A percentile compares a stretch with the other conserved stretches of the same genome.
These are phyloP conservation scores for Lymantria monacha DNA, from an alignment of 2,888 invertebrate species.

Conservation along the genomic window DNA sequence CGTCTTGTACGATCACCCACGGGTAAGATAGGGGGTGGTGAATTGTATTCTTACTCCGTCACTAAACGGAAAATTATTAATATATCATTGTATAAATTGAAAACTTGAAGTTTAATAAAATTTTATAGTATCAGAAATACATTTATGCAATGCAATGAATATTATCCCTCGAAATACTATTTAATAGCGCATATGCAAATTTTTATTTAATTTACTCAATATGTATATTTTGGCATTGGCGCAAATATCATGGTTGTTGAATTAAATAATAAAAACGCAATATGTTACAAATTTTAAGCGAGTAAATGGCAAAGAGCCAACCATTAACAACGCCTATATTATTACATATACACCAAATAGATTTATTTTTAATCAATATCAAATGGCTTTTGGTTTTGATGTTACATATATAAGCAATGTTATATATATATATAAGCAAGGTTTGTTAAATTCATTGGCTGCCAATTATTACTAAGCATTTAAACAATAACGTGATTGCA, in stretches of 20 bases:
- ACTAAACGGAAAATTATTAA: no score
- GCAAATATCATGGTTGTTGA: slow-evolving; percentile 66
- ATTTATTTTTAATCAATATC: no score
- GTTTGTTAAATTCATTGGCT: no score
- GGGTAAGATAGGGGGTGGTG: no score
- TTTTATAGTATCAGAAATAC: slow-evolving; percentile 12
- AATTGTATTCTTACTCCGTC: no score
- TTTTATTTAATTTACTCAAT: slow-evolving; percentile 49
- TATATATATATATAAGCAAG: no score
- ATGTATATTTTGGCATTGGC: slow-evolving; percentile 59
- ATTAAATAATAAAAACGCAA: slow-evolving; percentile 72
- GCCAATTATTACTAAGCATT: no score
- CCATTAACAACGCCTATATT: slow-evolving; percentile 44
- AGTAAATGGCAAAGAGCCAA: slow-evolving; percentile 51
- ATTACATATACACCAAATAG: no score
- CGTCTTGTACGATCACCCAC: no score
- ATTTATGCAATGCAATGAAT: slow-evolving; percentile 34
- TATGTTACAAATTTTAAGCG: slow-evolving; percentile 69
- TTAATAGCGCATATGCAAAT: slow-evolving; percentile 38
- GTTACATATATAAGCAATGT: no score
- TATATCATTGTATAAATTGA: neutral
- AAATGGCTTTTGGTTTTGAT: no score
- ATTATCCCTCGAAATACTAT: slow-evolving; percentile 25
- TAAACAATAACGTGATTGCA: no score
- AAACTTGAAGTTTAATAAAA: slow-evolving; percentile 21